Conservation (phyloP, 2,797 vertebrate species). For the Rhinogobio ventralis region DNA sequence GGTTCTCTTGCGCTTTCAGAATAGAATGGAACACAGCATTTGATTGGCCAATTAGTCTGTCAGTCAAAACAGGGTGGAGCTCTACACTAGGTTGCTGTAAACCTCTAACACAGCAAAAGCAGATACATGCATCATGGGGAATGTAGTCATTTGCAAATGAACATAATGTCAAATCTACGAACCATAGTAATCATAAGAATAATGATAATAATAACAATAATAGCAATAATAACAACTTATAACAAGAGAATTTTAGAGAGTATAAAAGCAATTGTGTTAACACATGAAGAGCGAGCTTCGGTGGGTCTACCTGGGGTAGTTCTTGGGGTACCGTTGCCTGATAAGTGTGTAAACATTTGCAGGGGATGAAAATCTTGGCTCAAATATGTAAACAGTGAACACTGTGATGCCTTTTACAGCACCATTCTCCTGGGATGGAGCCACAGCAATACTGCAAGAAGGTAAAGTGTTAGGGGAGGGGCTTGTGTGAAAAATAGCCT, state of each 20-base stretch:
- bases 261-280: conserved; percentile 65
- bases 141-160: conserved; percentile 47
- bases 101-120: conserved; percentile 53
- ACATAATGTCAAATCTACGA: conserved; percentile 41
- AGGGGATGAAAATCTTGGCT: conserved; percentile 48
- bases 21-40: conserved; percentile 15
- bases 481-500: conserved; percentile 8
- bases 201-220: conserved; percentile 63
- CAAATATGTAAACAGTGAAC: conserved; percentile 49
- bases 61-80: conserved; percentile 25
- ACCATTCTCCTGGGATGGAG: conserved; percentile 14
- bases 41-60: conserved; percentile 9
- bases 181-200: conserved; percentile 57
- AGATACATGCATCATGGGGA: conserved; percentile 40
- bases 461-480: conserved; percentile 21
- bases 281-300: conserved; percentile 48
- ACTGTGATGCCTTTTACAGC: conserved; percentile 19
- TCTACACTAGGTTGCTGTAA: conserved; percentile 30
- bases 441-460: conserved; percentile 45
- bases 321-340: conserved; percentile 52
- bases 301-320: conserved; percentile 28
- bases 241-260: conserved; percentile 46
- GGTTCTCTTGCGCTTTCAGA: background rate
- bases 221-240: conserved; percentile 58
- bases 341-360: conserved; percentile 63